Percentiles rank a stretch among this genome's conserved stretches.
These are phyloP conservation scores for Molorchus minor DNA, from an alignment of 2,888 invertebrate species.

Conservation along the genomic window DNA sequence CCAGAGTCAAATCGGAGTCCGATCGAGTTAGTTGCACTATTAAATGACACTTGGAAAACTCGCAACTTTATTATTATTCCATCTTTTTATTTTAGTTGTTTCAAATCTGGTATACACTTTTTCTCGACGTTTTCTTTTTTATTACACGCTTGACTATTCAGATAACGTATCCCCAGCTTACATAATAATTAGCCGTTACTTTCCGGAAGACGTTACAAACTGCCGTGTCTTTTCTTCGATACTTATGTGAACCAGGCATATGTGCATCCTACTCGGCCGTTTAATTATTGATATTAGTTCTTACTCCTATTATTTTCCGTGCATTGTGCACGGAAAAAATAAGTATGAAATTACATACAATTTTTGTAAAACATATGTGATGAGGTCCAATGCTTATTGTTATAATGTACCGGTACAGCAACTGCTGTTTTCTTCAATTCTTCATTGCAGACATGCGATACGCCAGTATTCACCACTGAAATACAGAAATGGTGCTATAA, in stretches of 20 bases:
- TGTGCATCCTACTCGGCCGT: constrained; percentile 61
- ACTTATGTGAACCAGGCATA: constrained; percentile 61
- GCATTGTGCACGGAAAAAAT: constrained; percentile 63
- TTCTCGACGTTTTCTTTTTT: too few species aligned
- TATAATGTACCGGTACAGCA: constrained; percentile 51
- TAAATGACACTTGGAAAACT: too few species aligned
- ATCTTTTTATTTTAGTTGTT: too few species aligned
- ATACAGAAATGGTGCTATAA: too few species aligned
- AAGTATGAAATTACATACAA: constrained; percentile 62
- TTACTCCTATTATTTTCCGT: constrained; percentile 63
- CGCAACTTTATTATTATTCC: too few species aligned
- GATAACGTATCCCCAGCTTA: too few species aligned
- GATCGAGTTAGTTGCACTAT: too few species aligned
- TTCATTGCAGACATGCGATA: constrained; percentile 52
- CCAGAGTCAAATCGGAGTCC: too few species aligned
- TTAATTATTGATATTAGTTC: constrained; percentile 63
- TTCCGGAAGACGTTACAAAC: constrained; percentile 38
- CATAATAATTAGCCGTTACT: constrained; percentile 36
- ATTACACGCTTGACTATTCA: too few species aligned
- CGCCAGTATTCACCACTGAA: too few species aligned
- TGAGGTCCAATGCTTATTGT: constrained; percentile 54
- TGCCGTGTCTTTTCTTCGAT: constrained; percentile 42
- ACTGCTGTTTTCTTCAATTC: constrained; percentile 53
- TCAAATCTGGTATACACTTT: too few species aligned
- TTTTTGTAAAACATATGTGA: constrained; percentile 62